Base-by-base conservation (phyloP, 1,140 invertebrate genomes). In the Aphelenchoides fujianensis region DNA sequence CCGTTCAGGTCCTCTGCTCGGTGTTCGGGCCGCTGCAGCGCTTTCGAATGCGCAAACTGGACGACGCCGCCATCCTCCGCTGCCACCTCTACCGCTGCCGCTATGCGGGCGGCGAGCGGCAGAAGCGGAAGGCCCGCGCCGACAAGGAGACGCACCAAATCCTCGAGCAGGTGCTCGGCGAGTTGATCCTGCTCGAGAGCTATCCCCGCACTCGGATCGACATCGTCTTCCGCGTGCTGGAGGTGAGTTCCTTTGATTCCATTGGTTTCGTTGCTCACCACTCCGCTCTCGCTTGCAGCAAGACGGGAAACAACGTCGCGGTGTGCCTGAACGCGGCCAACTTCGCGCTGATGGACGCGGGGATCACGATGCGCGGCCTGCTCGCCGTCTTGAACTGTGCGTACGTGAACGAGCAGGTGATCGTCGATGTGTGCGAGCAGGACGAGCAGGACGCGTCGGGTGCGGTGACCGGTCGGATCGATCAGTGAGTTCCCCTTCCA, bases 311-410 rank as follows among this genome's bases (percentile, higher is more conserved):
- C 62, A 73, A 78, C 52, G 27, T 76, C 32, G 75, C 75, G 5
- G 75, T 75, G 5, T 76, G 75, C 54, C 66, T 76, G 35, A 76
- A 79, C 62, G 75, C 75, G 19, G 75, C 74, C 2, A 79, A 67
- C 67, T 61, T 76, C 19, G 75, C 75, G n/a, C 36, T 76, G n/a
- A 75, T 75, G 1, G 75, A 76, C 53, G 75, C 75, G 2, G 77
- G 77, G 16, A 79, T 76, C 35, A 53, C 54, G 16, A 78, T 76
- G 71, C 69, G 77, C 27, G 75, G 75, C 0, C 16, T 76, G 30
- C 2, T 71, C 32, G 23, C 75, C 2, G 75, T 67, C 27, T 36
- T 69, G 28, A 75, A 79, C 30, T 76, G 75, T 31, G 71, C 63
- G 1, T 35, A 66, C 53, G 1, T 35, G 23, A 66, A 66, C 31